Percentiles rank a stretch among this genome's conserved stretches.
Evolutionary conservation across 2,797 vertebrate species (phyloP).

Genomic region (Falco naumanni): DNA sequence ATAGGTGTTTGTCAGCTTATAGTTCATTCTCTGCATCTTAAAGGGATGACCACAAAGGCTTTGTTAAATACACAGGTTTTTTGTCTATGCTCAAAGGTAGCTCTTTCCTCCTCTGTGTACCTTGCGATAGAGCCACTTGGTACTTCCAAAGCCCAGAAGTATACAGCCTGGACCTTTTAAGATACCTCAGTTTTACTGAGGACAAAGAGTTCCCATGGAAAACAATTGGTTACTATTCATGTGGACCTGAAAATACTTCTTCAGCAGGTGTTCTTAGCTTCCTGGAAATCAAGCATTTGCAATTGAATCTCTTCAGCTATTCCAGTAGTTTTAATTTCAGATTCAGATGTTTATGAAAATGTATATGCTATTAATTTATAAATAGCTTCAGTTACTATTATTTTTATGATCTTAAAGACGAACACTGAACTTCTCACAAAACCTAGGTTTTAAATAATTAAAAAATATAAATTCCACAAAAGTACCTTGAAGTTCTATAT

Average conservation of each 20-base stretch:
- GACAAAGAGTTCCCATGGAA: background rate
- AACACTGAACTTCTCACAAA: background rate
- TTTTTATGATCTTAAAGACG: background rate
- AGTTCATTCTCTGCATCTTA: background rate
- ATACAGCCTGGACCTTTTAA: background rate
- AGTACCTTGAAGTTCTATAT: background rate
- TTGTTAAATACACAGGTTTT: background rate
- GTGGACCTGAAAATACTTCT: background rate
- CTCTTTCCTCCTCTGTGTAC: background rate
- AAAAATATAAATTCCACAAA: background rate
- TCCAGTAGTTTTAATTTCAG: background rate
- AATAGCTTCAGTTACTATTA: background rate
- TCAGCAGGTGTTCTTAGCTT: background rate
- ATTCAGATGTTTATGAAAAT: background rate
- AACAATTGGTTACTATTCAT: background rate
- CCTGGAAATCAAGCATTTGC: background rate
- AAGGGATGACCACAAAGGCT: background rate
- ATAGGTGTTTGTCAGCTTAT: background rate
- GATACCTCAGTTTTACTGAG: background rate
- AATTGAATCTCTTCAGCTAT: background rate
- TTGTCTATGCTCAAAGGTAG: background rate
- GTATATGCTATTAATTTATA: background rate
- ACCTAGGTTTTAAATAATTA: background rate
- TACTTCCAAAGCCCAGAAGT: background rate
- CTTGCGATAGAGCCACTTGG: background rate